Evolutionary conservation across 2,888 invertebrate genomes (phyloP).

Genomic region (Coecobrya sp.): DNA sequence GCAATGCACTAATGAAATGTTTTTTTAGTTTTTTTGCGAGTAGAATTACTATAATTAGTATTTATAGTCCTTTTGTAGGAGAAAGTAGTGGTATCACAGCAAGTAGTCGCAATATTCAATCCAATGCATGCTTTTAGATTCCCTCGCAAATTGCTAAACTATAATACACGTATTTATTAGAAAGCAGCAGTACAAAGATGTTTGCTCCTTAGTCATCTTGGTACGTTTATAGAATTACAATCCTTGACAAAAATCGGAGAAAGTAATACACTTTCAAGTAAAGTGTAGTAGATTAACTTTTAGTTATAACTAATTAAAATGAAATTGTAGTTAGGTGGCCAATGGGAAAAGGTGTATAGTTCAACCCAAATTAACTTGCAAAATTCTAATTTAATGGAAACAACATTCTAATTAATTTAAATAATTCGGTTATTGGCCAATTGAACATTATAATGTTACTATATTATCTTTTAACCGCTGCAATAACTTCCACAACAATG

Average conservation of each 20-base stretch:
- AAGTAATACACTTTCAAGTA: no score
- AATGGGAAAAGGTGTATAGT: not conserved
- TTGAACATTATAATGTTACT: no score
- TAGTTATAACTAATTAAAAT: not conserved
- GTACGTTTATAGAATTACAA: not conserved
- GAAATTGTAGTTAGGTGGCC: not conserved
- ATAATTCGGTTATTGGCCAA: not conserved
- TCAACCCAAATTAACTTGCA: constrained; percentile 17
- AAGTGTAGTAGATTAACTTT: not conserved
- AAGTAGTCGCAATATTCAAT: constrained; percentile 30
- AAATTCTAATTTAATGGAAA: not conserved
- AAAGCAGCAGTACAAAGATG: not conserved
- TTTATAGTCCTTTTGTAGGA: not conserved
- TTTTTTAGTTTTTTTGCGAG: constrained; percentile 23
- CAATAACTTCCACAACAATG: not conserved
- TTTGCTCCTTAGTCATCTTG: not conserved
- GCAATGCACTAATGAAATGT: constrained; percentile 29
- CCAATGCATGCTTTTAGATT: constrained; percentile 28
- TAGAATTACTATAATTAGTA: constrained; percentile 29
- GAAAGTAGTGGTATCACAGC: constrained; percentile 28
- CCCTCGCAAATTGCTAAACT: not conserved
- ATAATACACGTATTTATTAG: not conserved
- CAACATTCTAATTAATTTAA: not conserved
- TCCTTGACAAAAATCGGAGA: not conserved
- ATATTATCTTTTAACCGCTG: no score